These are phyloP conservation scores for Paramuricea clavata DNA, from an alignment of 92 coral and sea anemone genomes.

Conservation along the genomic window DNA sequence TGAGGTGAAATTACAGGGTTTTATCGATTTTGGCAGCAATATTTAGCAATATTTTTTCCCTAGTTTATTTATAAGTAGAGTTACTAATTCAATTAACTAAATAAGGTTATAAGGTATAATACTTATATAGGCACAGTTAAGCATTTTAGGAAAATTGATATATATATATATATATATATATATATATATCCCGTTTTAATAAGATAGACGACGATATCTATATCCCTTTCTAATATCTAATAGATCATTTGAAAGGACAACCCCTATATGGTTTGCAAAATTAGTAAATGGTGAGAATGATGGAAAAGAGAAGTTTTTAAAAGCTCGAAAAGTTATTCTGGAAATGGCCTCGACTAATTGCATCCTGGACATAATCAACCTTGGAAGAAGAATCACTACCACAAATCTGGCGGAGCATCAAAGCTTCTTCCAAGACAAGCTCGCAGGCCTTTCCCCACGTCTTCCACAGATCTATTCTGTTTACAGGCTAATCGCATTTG, in stretches of 20 bases:
- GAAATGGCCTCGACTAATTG: not conserved
- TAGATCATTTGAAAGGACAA: not conserved
- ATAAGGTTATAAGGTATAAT: too few species aligned
- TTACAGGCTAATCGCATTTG: not conserved
- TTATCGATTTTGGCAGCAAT: not conserved
- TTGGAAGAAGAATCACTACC: not conserved
- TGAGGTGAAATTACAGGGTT: not conserved
- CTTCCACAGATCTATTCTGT: not conserved
- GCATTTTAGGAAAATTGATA: too few species aligned
- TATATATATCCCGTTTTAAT: not conserved
- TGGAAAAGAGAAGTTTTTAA: not conserved
- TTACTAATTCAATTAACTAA: too few species aligned
- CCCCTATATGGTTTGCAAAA: not conserved
- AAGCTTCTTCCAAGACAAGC: not conserved
- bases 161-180: too few species aligned
- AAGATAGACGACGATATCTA: not conserved
- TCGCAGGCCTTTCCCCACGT: too few species aligned
- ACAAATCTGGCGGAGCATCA: not conserved
- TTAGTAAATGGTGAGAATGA: not conserved
- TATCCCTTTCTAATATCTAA: not conserved
- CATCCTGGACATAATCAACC: not conserved
- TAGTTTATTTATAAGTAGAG: too few species aligned
- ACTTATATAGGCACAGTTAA: too few species aligned
- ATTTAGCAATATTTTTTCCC: not conserved
- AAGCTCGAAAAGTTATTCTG: not conserved